phyloP scores from a whole-genome alignment of 2,113 vertebrate species.

The Cyanocitta stelleri region DNA sequence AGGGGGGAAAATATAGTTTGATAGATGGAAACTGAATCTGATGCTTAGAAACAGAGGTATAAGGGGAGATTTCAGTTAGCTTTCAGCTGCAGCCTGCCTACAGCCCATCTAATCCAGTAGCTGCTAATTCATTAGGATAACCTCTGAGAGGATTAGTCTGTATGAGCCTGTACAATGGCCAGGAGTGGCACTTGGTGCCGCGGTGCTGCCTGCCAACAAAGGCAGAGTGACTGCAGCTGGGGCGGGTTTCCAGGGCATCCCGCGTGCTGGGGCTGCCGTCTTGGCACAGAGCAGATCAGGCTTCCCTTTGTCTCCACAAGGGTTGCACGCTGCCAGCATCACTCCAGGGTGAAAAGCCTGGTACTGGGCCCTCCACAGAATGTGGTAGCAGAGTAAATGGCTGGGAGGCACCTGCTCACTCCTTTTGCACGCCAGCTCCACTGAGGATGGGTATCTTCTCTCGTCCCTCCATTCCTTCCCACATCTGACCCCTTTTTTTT shows the following conservation, averaged over 20 bases:
- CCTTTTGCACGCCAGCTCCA: neutral
- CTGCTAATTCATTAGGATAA: constrained; percentile 55
- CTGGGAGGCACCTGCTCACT: constrained; percentile 50
- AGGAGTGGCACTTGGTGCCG: constrained; percentile 52
- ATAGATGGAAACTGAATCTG: neutral
- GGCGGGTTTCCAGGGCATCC: constrained; percentile 26
- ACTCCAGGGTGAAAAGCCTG: constrained; percentile 44
- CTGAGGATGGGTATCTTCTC: neutral
- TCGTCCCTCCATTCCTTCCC: neutral
- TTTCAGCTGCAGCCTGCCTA: neutral
- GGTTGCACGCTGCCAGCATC: neutral
- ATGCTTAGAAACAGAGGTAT: neutral
- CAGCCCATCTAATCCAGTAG: neutral
- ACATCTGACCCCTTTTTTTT: neutral
- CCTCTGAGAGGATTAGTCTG: constrained; percentile 11
- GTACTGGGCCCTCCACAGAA: constrained; percentile 19
- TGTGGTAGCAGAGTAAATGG: neutral
- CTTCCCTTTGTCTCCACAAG: constrained; percentile 28
- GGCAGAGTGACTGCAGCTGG: constrained; percentile 7
- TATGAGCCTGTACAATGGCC: neutral
- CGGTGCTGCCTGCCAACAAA: constrained; percentile 6
- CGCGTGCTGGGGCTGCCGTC: neutral
- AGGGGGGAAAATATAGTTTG: neutral
- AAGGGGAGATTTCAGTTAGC: neutral
- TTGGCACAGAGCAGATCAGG: neutral